Conservation (phyloP, 2,797 vertebrate genomes). For the Phataginus tetradactyla region DNA sequence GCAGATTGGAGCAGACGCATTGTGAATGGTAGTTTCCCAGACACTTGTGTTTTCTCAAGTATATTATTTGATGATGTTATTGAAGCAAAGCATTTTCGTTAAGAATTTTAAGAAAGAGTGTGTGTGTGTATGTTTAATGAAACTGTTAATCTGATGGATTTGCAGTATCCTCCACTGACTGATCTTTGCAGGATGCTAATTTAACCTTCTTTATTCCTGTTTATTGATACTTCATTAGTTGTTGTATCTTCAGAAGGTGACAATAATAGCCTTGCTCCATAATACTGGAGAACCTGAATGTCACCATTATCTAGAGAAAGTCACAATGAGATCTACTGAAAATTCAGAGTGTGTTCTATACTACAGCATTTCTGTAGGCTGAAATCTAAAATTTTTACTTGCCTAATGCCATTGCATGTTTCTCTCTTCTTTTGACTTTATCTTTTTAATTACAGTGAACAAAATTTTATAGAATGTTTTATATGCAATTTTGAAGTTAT, state of each 20-base stretch:
- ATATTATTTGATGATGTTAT: background rate
- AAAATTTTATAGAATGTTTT: background rate
- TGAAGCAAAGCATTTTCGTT: background rate
- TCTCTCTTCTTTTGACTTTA: background rate
- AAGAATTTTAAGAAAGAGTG: background rate
- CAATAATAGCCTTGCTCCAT: background rate
- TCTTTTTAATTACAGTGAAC: background rate
- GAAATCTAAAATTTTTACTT: conserved; percentile 17
- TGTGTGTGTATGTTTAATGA: background rate
- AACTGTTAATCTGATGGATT: background rate
- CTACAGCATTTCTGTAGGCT: background rate
- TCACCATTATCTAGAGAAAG: background rate
- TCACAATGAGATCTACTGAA: background rate
- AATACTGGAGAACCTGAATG: background rate
- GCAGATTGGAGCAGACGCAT: background rate
- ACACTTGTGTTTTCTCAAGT: background rate
- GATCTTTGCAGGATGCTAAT: background rate
- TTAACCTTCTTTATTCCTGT: background rate
- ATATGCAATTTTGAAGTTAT: background rate
- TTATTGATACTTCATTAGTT: background rate
- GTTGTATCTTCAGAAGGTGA: background rate
- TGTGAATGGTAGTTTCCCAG: background rate
- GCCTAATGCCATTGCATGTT: background rate
- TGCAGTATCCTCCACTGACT: background rate
- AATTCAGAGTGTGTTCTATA: background rate